A percentile compares a stretch with the other conserved stretches of the same genome.
These are phyloP conservation scores for Plecturocebus donacophilus DNA, from an alignment of 2,113 vertebrate genomes.

Conservation along the genomic window DNA sequence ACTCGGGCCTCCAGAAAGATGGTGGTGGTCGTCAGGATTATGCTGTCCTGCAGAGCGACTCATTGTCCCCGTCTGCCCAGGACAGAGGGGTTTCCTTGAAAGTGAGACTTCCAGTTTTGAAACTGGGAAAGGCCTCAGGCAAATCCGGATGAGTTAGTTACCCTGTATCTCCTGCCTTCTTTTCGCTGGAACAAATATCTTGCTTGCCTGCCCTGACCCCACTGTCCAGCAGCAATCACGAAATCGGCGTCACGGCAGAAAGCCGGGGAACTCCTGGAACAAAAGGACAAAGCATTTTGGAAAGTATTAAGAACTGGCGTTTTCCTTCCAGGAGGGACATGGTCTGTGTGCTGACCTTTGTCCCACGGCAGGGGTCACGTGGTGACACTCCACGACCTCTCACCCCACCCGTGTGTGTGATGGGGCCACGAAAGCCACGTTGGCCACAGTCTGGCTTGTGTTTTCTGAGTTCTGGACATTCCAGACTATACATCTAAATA, in stretches of 20 bases:
- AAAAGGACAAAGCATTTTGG: neutral
- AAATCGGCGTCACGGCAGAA: neutral
- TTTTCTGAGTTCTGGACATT: neutral
- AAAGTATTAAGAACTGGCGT: neutral
- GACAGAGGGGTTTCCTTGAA: neutral
- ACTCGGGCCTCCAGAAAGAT: rapidly evolving
- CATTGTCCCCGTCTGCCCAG: neutral
- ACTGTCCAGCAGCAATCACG: neutral
- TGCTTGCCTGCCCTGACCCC: neutral
- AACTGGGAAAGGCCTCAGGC: neutral
- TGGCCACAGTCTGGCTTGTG: neutral
- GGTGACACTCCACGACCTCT: neutral
- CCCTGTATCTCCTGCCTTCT: neutral
- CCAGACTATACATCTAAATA: neutral
- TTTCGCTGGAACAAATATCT: neutral
- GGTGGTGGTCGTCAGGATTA: rapidly evolving
- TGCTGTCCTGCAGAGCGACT: neutral
- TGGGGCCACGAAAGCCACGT: neutral
- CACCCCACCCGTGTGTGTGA: rapidly evolving
- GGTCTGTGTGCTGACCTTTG: neutral
- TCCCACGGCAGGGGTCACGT: neutral
- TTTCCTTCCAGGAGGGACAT: neutral
- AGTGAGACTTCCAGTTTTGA: neutral
- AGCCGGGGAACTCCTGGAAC: neutral
- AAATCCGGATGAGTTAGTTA: neutral